Base-by-base conservation (phyloP, 2,113 vertebrate species). In the Hippolais icterina region DNA sequence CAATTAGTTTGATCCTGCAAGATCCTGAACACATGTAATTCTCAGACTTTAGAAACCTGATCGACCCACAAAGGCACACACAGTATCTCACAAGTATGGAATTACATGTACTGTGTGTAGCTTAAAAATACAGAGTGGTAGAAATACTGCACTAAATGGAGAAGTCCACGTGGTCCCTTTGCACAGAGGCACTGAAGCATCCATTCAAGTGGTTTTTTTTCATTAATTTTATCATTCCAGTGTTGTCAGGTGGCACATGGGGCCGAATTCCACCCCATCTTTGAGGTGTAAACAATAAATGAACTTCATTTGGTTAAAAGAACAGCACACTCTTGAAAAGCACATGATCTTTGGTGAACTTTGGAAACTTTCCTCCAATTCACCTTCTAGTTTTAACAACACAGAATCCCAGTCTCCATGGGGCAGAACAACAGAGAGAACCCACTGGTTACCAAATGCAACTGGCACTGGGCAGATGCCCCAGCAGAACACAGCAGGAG, bases 401-500 rank as follows among this genome's bases (percentile, higher is more conserved):
- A n/a, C 13, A 11, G 61, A 18, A n/a, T 14, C 61, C 66, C 66
- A 64, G 53, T 39, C 57, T 66, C 89, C 19, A 6, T 29, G 15
- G 63, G 47, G 60, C 83, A 83, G 47, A 71, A 81, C 31, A 93
- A 50, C 52, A 63, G 52, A 60, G 35, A 84, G 79, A 93, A 94
- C 53, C 41, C 83, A 24, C 53, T 16, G 69, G 70, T 81, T 90
- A 68, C 31, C 57, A 75, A 54, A 56, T 2, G 6, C 19, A 53
- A 28, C 15, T 41, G 33, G 33, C 54, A 31, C 66, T 75, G 82
- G 60, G 91, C 70, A 93, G 83, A 80, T 92, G 93, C 75, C 96
- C 91, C 97, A 96, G 96, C 83, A 97, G 93, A 90, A 53, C 42
- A 50, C 77, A 91, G 89, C 89, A 94, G 83, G 57, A 95, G 83